Base-by-base conservation (phyloP, 2,797 vertebrate genomes). In the Babyrousa celebensis region DNA sequence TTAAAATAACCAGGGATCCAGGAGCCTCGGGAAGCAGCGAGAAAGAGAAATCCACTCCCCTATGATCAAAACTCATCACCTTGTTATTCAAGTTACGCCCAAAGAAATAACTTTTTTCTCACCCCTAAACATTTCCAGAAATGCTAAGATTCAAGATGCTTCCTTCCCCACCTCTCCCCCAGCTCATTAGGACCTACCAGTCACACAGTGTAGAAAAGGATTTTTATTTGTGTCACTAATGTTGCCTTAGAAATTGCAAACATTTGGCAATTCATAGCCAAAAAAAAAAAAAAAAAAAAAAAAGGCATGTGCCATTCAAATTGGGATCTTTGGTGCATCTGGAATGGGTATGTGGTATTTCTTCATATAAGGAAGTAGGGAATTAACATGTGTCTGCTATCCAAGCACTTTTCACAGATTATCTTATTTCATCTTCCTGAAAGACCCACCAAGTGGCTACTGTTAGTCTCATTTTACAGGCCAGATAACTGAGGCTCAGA, bases 231-330 rank as follows among this genome's bases (percentile, higher is more conserved):
- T 11, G 17, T 65, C 85, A 68, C 32, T 56, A 29, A 80, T 27
- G 23, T 48, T 90, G 48, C 58, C 85, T 77, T 75, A 80, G 36
- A 83, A 95, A 80, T 48, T 58, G 54, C 27, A 95, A 94, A 58
- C 52, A 32, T 67, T 75, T 54, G 78, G 60, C 74, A 67, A 56
- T 91, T 68, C 29, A 67, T 1, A 65, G 74, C 7, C 12, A 91
- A 77, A 65, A 70, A 17, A 67, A 67, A 32, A 67, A 67, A 32
- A 36, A 36, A 36, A 48, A 48, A 85, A 54, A 60, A 68, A n/a
- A 85, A 77, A 92, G 67, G 2, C 11, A 90, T 7, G 6, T 36
- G 25, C 6, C 32, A 60, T 89, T 27, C 67, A 29, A 74, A 62
- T 9, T 3, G 40, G n/a, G 9, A 12, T 12, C 27, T 79, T 60